Evolutionary conservation across 2,888 invertebrate genomes (phyloP), one percentile per base, ranked within the genome.

Genomic region (Stenodema calcarata): DNA sequence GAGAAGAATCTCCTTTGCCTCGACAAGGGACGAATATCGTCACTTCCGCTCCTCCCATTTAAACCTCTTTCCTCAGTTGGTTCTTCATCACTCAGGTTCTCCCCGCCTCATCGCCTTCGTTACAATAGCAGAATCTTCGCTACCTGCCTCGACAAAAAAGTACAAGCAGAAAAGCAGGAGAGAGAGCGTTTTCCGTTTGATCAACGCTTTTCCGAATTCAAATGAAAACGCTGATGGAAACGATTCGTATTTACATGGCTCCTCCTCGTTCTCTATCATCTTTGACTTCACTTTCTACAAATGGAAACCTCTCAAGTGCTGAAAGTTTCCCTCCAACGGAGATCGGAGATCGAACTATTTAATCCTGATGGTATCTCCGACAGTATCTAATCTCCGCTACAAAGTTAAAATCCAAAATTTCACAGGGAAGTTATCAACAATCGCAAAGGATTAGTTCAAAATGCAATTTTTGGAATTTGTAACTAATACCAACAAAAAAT

Each of bases 201-300:
- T 30, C 35, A 73, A 73, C 73, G 73, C 73, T 73, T 73, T 73
- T 30, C 73, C 73, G 73, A 41, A 30, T 35, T 73, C 73, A 41
- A 35, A 62, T 30, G 73, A 73, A 73, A 73, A 73, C 18, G 73
- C 35, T 73, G 73, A 73, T 73, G 73, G 73, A 18, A 73, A 73
- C 73, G 73, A 73, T 73, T 73, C 41, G 73, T 73, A 35, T 73
- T 73, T 73, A 35, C 73, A 73, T 18, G 9, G 14, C 73, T 73
- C 73, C 28, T 6, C 73, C 23, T 11, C 3, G 12, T 62, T 11
- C 62, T 23, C 62, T 23, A 23, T 23, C 62, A 62, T 62, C 73
- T 73, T 41, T 16, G 28, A 11, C 73, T 35, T 9, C 62, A n/a
- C 16, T 27, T 23, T 7, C n/a, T 73, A n/a, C 73, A 12, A 73